Evolutionary conservation across 2,113 vertebrate genomes (phyloP).

Genomic region (Ailurus styani): DNA sequence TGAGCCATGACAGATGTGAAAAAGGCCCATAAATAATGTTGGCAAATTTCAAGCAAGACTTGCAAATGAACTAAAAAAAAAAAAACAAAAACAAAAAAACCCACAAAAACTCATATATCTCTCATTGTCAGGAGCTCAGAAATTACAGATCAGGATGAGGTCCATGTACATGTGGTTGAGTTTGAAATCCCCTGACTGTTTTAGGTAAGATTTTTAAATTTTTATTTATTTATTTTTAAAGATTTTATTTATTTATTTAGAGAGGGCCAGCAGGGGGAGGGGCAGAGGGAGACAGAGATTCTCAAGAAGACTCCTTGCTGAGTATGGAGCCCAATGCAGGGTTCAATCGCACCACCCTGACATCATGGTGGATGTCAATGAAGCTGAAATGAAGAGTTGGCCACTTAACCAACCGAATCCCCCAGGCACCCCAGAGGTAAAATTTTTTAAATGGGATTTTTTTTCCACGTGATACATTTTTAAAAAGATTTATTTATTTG

Average conservation of each 20-base stretch:
- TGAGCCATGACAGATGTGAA: background rate
- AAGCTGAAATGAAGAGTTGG: background rate
- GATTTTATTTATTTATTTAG: background rate
- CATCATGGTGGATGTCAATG: too few species aligned
- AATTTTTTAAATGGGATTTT: background rate
- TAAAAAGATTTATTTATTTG: background rate
- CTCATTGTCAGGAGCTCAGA: background rate
- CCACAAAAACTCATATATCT: background rate
- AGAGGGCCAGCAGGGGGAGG: background rate
- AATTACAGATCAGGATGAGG: background rate
- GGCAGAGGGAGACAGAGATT: background rate
- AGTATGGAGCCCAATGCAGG: accelerated
- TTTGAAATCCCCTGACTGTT: background rate
- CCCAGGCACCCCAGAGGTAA: background rate
- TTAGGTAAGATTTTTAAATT: background rate
- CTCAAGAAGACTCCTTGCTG: background rate
- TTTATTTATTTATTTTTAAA: background rate
- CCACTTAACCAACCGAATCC: background rate
- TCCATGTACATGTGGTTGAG: background rate
- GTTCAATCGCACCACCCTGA: background rate
- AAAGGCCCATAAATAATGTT: background rate
- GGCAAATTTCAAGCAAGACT: slow-evolving; percentile 16
- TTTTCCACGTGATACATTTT: background rate
- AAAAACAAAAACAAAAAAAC: too few species aligned
- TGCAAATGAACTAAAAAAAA: background rate